Evolutionary conservation across 2,888 invertebrate species (phyloP), one percentile per base, ranked within the genome.

Genomic region (Rhingia campestris): DNA sequence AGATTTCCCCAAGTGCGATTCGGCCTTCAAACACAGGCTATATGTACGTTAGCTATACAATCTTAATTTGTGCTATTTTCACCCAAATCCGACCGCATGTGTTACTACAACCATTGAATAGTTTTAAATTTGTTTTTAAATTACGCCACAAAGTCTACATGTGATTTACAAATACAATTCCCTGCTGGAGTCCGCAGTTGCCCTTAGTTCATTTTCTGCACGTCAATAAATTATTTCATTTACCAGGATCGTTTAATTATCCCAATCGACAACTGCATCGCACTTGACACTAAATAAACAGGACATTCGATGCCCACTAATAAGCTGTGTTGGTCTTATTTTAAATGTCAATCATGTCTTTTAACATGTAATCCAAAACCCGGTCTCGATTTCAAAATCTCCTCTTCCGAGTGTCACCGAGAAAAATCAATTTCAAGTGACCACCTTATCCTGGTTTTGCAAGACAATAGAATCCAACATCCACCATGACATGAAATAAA

Each of bases 251-350:
- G 4, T 35, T 35, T n/a, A 12, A 53, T 14, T 12, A 35, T 37
- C 7, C 7, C 3, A 41, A 14, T 22, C 3, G 9, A 14, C 30
- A 39, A 12, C 22, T 7, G 7, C 14, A 32, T 7, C 2, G 0
- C 47, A 64, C 66, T 66, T 66, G 77, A 81, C n/a, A 59, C 49
- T 54, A 49, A 66, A 54, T 22, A 77, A 81, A 81, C 69, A 70
- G 66, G 59, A 76, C 33, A 37, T 39, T 54, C 49, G 35, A 73
- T 4, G 9, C n/a, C 6, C 45, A 47, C 45, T 12, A 81, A 64
- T 70, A 41, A 81, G 76, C 59, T 54, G 70, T 76, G 39, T 22
- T 51, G 22, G 22, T 56, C 56, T 58, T 22, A 22, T 49, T 10
- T 49, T 49, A 51, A 76, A 70, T 37, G 51, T 39, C 70, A 76